Conservation (phyloP, 2,797 vertebrate species). For the Hypotaenidia philippensis region DNA sequence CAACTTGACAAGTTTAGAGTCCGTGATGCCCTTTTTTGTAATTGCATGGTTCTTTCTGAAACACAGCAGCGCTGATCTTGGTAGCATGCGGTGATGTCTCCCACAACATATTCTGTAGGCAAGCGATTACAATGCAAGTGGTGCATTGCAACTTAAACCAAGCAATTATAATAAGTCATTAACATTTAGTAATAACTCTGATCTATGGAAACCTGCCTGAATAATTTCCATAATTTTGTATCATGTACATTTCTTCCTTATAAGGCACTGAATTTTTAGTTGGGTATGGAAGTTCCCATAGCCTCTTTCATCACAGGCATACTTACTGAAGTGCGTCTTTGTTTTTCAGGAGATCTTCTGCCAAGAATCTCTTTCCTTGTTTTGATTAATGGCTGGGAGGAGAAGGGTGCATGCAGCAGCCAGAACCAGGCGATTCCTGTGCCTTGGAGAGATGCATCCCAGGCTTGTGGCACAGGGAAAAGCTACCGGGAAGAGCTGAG, state of each 20-base stretch:
- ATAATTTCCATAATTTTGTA: not conserved
- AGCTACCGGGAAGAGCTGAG: not conserved
- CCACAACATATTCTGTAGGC: not conserved
- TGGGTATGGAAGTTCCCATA: not conserved
- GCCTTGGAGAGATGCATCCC: not conserved
- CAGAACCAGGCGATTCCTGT: not conserved
- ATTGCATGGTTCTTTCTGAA: not conserved
- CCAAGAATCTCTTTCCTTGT: not conserved
- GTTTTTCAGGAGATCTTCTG: not conserved
- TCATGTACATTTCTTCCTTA: not conserved
- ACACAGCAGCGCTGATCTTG: not conserved
- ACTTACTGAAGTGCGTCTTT: not conserved
- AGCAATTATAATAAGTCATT: not conserved
- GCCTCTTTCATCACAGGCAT: not conserved
- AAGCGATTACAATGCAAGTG: not conserved
- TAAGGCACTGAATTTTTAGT: not conserved
- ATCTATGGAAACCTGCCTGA: not conserved
- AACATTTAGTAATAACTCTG: fast-evolving
- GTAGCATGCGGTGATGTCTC: not conserved
- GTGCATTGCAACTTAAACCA: not conserved
- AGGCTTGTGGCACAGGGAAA: not conserved
- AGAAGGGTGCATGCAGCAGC: not conserved
- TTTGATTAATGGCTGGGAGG: not conserved
- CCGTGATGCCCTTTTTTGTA: not conserved
- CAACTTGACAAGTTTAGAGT: not conserved